Evolutionary conservation across 2,888 invertebrate genomes (phyloP).

Genomic region (Drosophila borealis): DNA sequence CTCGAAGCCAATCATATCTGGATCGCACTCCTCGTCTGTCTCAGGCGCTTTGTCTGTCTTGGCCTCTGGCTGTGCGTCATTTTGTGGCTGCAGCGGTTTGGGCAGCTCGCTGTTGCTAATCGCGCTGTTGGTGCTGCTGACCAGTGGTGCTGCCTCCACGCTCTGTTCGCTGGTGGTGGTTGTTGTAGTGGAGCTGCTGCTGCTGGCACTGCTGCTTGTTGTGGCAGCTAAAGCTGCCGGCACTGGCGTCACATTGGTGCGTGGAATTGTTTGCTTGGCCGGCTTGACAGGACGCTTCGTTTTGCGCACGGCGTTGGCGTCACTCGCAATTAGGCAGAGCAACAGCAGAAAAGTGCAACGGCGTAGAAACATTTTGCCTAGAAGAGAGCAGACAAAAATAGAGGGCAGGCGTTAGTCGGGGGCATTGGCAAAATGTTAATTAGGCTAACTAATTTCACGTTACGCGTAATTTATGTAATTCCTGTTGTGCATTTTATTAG

Average conservation of each 20-base stretch:
- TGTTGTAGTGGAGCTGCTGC: constrained; percentile 38
- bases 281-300: constrained; percentile 83
- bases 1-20: constrained; percentile 96
- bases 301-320: constrained; percentile 83
- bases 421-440: constrained; percentile 61
- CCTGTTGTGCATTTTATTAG: constrained; percentile 69
- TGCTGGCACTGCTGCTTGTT: constrained; percentile 64
- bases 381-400: constrained; percentile 18
- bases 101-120: constrained; percentile 74
- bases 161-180: constrained; percentile 47
- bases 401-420: constrained; percentile 9
- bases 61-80: constrained; percentile 69
- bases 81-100: constrained; percentile 75
- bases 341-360: constrained; percentile 81
- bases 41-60: constrained; percentile 78
- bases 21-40: constrained; percentile 91
- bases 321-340: constrained; percentile 82
- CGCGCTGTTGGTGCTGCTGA: constrained; percentile 40
- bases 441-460: constrained; percentile 66
- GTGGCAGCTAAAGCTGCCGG: constrained; percentile 58
- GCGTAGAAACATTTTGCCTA: constrained; percentile 82
- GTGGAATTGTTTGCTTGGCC: constrained; percentile 83
- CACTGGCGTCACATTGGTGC: constrained; percentile 83
- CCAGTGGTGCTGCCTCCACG: constrained; percentile 43
- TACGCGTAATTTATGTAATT: constrained; percentile 77